Evolutionary conservation across 2,888 invertebrate species (phyloP), one percentile per base, ranked within the genome.

Genomic region (Periphyllus acericola): DNA sequence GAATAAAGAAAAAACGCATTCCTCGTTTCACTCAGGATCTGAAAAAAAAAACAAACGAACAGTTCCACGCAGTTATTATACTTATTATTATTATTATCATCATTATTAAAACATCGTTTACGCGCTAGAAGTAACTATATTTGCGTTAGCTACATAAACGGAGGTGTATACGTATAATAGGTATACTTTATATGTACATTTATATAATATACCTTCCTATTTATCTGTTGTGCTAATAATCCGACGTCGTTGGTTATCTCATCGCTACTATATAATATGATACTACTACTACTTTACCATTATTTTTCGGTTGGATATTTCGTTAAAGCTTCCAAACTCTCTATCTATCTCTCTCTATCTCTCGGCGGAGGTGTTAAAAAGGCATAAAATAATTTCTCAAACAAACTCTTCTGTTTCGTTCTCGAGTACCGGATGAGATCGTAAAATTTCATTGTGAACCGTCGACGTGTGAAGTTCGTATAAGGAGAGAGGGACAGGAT

Each of bases 401-500:
- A 68, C 68, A 19, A 36, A 83, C 72, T 74, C 74, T 34, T 83
- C n/a, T 34, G 83, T 55, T 83, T 83, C 52, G 40, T 40, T 52
- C 36, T 6, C 29, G 60, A 34, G 74, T 29, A 86, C 86, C 86
- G 86, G 86, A 86, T 34, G 80, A 86, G 86, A 36, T 86, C 71
- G 55, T 86, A 86, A 86, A 86, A 79, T 72, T 79, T 71, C 79
- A 86, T 55, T 78, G 79, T 80, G 52, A 85, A 79, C 71, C 80
- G 86, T 52, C 86, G 71, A 86, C 79, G 86, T 86, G 79, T 79
- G 86, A 76, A 75, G 83, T 83, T 60, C 34, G 32, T 72, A 71
- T 71, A 32, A 71, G 68, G 25, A 17, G 46, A 46, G 32, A 14
- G 9, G 71, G 6, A 34, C 66, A 78, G 78, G 78, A 78, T 78